Base-by-base conservation (phyloP, 2,797 vertebrate genomes). In the Adelosebastes latens region DNA sequence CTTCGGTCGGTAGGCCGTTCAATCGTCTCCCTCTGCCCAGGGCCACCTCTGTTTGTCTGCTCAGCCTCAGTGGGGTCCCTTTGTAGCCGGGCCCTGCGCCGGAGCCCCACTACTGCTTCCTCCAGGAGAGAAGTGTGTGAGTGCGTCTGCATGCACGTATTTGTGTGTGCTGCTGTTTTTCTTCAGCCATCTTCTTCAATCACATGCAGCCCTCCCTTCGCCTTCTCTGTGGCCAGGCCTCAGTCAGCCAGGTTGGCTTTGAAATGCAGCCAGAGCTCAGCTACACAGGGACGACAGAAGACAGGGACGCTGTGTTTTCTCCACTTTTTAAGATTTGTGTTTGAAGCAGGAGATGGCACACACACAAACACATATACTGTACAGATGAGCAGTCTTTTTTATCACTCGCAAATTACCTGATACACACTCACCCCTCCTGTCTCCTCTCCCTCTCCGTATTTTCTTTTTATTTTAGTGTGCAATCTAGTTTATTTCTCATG, bases 1-100 rank as follows among this genome's bases (percentile, higher is more conserved):
- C 13, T 4, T 73, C 25, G 9, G 32, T 72, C 2, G 32, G 67
- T 53, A 46, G 42, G 12, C 2, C 2, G 36, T 86, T 85, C 79
- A 84, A 39, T 79, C 81, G 18, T 82, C 75, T 86, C 70, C 66
- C 67, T 76, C 69, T 9, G 84, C 77, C 60, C 83, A 72, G 63
- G 79, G 84, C 85, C 78, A 81, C 84, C 80, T 81, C 88, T 82
- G 77, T 87, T 83, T 86, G 82, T 85, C 83, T 69, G 79, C 83
- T 87, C 58, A 25, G 82, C 82, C 78, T 70, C 85, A 75, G 77
- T 70, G 74, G 87, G 87, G 66, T 74, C 72, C 77, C 89, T 92
- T 88, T 91, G 88, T 89, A 86, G 86, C 67, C 36, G 1, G 75
- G 77, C 72, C 70, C 69, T n/a, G 36, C n/a, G 24, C 80, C 52